Percentiles rank a stretch among this genome's conserved stretches.
Conservation (phyloP, 2,113 vertebrate genomes). For the Nipponia nippon region DNA sequence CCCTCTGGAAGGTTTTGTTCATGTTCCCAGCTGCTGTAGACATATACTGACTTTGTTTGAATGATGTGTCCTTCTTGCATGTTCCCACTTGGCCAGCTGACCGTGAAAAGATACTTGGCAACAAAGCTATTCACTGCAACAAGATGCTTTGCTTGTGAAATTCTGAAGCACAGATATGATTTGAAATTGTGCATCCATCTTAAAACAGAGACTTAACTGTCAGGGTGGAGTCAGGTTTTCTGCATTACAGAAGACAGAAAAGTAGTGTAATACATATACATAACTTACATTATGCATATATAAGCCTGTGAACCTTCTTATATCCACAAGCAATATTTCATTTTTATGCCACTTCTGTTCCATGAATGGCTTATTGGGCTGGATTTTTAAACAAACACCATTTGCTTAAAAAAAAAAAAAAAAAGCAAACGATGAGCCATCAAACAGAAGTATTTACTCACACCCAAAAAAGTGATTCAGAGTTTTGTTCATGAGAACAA, state of each 20-base stretch:
- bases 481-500: not conserved
- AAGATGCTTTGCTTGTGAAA: not conserved
- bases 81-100: conserved; percentile 12
- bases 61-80: not conserved
- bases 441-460: not conserved
- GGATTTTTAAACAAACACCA: not conserved
- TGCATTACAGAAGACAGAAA: not conserved
- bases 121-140: not conserved
- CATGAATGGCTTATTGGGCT: not conserved
- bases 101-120: not conserved
- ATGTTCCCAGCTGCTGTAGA: not conserved
- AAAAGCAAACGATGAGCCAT: not conserved
- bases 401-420: not conserved
- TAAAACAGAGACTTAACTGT: not conserved
- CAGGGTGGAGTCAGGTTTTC: not conserved
- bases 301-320: not conserved
- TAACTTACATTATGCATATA: not conserved
- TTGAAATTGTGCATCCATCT: not conserved
- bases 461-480: not conserved
- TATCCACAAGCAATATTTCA: not conserved
- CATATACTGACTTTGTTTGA: not conserved
- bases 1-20: not conserved
- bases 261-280: not conserved
- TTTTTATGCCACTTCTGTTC: not conserved
- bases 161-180: not conserved